Conservation (phyloP, 2,113 vertebrate species). For the Pachyramphus minor region DNA sequence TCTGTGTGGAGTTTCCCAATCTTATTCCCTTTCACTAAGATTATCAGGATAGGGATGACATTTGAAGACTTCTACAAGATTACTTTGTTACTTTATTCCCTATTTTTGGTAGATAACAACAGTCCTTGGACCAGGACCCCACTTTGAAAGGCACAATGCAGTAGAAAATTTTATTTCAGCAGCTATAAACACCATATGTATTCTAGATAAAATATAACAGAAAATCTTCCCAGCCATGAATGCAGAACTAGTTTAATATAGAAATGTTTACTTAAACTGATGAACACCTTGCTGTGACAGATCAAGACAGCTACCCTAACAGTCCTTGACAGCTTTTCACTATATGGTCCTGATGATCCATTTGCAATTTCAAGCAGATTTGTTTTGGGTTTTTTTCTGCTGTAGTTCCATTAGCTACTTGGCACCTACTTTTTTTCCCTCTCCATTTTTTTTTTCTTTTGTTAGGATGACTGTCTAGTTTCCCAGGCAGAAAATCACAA, state of each 20-base stretch:
- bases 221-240: neutral
- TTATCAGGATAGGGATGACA: neutral
- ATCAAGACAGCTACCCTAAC: neutral
- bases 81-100: neutral
- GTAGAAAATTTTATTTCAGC: neutral
- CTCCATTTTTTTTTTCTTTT: neutral
- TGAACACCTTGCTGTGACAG: neutral
- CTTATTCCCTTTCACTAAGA: neutral
- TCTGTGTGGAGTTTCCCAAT: neutral
- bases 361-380: neutral
- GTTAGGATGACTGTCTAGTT: neutral
- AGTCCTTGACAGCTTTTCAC: neutral
- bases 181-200: accelerated
- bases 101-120: neutral
- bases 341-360: neutral
- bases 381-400: neutral
- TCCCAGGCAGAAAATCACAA: neutral
- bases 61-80: neutral
- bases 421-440: neutral
- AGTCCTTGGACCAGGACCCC: neutral
- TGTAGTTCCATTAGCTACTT: neutral
- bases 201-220: neutral
- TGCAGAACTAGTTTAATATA: neutral
- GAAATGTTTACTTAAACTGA: neutral
- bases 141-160: neutral